Percentiles rank a stretch among this genome's conserved stretches.
Conservation (phyloP, 1,140 invertebrate genomes). For the Anastatus disparis region DNA sequence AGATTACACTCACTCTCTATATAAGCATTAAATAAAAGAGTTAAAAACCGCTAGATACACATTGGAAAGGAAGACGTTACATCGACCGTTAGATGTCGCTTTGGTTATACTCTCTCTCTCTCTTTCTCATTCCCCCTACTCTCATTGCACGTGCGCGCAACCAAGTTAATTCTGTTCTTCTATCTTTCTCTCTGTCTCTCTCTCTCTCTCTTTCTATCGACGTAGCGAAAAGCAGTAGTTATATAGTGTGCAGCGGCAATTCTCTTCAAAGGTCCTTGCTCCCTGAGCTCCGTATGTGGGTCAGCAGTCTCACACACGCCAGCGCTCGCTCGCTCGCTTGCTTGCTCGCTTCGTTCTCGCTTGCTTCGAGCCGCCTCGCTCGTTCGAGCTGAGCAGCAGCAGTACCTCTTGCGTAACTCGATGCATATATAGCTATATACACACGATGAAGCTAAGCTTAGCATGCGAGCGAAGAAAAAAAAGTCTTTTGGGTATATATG, state of each 20-base stretch:
- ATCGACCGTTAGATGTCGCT: conserved; percentile 52
- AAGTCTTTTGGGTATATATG: too few relatives aligned
- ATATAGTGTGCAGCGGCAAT: not conserved
- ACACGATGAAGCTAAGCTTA: too few relatives aligned
- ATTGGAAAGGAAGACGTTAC: too few relatives aligned
- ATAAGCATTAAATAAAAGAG: too few relatives aligned
- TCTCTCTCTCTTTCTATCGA: conserved; percentile 8
- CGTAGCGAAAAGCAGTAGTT: not conserved
- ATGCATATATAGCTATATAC: too few relatives aligned
- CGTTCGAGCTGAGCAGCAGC: not conserved
- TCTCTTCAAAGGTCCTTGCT: conserved; percentile 61
- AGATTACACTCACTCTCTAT: too few relatives aligned
- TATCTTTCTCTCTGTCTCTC: too few relatives aligned
- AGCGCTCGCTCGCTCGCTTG: conserved; percentile 47
- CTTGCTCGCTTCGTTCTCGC: conserved; percentile 34
- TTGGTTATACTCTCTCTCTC: conserved; percentile 27
- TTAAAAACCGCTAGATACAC: too few relatives aligned
- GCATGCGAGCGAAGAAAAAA: too few relatives aligned
- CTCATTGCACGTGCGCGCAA: not conserved
- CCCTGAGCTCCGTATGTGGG: conserved; percentile 65
- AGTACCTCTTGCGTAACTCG: too few relatives aligned
- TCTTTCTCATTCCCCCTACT: not conserved
- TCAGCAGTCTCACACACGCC: conserved; percentile 68
- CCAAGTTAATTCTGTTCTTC: too few relatives aligned
- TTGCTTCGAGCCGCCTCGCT: not conserved